These are phyloP conservation scores for Podiceps cristatus DNA, from an alignment of 2,113 vertebrate species.

Conservation along the genomic window DNA sequence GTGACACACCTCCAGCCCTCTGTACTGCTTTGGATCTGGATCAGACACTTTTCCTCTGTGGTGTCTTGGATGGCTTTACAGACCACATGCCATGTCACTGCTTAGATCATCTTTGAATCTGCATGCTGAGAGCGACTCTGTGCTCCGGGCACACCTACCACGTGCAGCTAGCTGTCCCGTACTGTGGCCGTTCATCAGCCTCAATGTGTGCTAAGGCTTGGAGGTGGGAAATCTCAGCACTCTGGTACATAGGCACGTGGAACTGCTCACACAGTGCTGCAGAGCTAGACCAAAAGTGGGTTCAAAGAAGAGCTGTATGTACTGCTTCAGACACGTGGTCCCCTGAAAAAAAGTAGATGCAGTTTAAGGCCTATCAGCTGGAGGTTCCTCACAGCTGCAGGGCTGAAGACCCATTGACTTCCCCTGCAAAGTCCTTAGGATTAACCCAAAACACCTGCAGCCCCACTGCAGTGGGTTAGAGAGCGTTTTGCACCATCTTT, in stretches of 20 bases:
- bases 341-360: background rate
- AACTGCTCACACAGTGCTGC: background rate
- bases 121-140: background rate
- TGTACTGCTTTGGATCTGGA: fast-evolving
- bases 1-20: background rate
- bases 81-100: background rate
- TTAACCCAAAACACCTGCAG: background rate
- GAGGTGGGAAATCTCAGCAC: background rate
- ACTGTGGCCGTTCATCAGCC: background rate
- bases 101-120: background rate
- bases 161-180: background rate
- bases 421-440: background rate
- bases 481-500: background rate
- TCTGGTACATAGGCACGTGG: too few species aligned
- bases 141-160: background rate
- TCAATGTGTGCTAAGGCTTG: background rate
- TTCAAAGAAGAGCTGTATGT: background rate
- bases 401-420: background rate
- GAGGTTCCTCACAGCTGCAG: background rate
- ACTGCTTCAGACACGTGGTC: fast-evolving
- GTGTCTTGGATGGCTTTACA: background rate
- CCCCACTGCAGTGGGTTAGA: fast-evolving
- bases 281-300: fast-evolving
- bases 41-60: background rate
- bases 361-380: background rate